These are phyloP conservation scores for Carpatolechia fugitivella DNA, from an alignment of 2,888 invertebrate species.

Conservation along the genomic window DNA sequence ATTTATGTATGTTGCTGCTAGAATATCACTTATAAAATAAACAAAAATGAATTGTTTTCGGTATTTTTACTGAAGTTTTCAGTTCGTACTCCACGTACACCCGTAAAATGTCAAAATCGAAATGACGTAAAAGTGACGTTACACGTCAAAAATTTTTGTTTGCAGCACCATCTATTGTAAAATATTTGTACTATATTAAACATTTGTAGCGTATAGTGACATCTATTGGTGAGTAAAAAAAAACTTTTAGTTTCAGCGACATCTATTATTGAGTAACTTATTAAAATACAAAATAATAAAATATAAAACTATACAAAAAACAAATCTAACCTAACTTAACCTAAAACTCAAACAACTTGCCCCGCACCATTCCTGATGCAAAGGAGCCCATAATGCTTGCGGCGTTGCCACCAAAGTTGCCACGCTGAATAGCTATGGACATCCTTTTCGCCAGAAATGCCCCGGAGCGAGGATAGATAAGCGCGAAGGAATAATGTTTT, in stretches of 20 bases:
- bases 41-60: neutral
- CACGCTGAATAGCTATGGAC: too few species aligned
- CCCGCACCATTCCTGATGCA: too few species aligned
- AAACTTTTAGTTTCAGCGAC: neutral
- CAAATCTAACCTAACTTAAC: too few species aligned
- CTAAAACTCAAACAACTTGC: too few species aligned
- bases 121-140: conserved; percentile 11
- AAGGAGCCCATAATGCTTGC: too few species aligned
- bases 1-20: neutral
- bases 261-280: neutral
- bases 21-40: neutral
- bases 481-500: too few species aligned
- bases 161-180: neutral
- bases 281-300: too few species aligned
- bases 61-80: conserved; percentile 12
- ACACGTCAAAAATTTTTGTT: neutral
- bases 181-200: neutral
- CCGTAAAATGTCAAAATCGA: neutral
- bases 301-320: too few species aligned
- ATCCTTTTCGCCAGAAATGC: too few species aligned
- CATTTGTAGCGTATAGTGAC: neutral
- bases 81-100: conserved; percentile 4
- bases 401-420: too few species aligned
- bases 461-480: too few species aligned
- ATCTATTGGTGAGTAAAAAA: neutral